Conservation (phyloP, 2,888 invertebrate genomes). For the Brachyptera putata region DNA sequence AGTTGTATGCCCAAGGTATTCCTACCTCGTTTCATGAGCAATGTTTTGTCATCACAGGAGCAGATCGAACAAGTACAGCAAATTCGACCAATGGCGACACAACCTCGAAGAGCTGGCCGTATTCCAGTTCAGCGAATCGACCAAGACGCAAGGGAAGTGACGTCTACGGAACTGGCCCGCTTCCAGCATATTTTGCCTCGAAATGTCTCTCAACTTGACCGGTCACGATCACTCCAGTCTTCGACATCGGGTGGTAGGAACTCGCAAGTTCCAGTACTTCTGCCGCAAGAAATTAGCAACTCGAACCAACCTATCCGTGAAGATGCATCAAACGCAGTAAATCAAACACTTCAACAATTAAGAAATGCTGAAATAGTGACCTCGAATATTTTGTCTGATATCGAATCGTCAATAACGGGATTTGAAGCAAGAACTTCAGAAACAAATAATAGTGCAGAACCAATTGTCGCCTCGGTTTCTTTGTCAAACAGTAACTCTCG, state of each 20-base stretch:
- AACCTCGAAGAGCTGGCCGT: constrained; percentile 43
- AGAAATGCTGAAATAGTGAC: too few relatives aligned
- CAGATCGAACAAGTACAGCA: constrained; percentile 40
- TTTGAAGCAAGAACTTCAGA: not conserved
- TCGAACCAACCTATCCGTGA: not conserved
- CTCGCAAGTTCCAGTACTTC: not conserved
- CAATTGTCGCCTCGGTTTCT: constrained; percentile 22
- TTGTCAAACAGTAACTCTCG: constrained; percentile 4
- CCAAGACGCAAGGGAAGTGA: constrained; percentile 53
- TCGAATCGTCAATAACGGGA: too few relatives aligned
- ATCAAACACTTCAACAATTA: not conserved
- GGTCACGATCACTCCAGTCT: not conserved
- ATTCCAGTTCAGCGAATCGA: constrained; percentile 56
- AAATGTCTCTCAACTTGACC: not conserved
- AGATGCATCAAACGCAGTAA: not conserved
- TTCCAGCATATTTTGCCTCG: constrained; percentile 40
- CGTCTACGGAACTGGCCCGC: constrained; percentile 51
- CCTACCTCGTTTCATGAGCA: too few relatives aligned
- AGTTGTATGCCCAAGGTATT: not conserved
- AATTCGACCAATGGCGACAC: constrained; percentile 9
- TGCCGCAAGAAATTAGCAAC: not conserved
- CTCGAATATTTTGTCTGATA: too few relatives aligned
- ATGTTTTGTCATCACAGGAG: too few relatives aligned
- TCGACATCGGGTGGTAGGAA: too few relatives aligned
- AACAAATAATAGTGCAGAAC: not conserved